Evolutionary conservation across 1,140 invertebrate genomes (phyloP).

Genomic region (Papilio dardanus): DNA sequence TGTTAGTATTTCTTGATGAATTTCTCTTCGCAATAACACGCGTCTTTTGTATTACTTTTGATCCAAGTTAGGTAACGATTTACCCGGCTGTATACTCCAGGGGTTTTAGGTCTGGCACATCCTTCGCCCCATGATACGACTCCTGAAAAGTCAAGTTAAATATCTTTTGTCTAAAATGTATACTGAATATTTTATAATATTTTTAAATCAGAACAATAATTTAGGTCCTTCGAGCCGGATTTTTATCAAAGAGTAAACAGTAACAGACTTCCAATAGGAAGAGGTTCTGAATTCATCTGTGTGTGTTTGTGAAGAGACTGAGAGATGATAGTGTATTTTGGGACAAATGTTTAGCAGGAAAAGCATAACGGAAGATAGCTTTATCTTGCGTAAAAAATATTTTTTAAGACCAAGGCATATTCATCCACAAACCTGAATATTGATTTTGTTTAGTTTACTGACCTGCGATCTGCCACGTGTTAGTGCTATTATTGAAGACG

Average conservation of each 20-base stretch:
- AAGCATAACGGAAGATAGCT: too few species aligned
- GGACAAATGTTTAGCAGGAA: too few species aligned
- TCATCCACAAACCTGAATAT: not conserved
- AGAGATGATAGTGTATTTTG: too few species aligned
- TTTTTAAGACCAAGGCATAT: not conserved
- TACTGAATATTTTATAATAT: too few species aligned
- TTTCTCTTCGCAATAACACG: constrained; percentile 84
- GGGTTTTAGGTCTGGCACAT: constrained; percentile 89
- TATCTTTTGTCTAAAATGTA: not conserved
- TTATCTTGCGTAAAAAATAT: too few species aligned
- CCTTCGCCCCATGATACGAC: constrained; percentile 83
- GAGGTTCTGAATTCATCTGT: too few species aligned
- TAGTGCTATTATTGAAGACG: constrained; percentile 59
- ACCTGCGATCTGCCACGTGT: constrained; percentile 71
- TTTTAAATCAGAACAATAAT: too few species aligned
- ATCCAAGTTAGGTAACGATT: constrained; percentile 90
- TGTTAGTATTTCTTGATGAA: constrained; percentile 28
- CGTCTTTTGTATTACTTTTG: constrained; percentile 85
- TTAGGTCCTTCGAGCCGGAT: too few species aligned
- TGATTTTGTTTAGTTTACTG: constrained; percentile 41
- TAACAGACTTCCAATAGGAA: too few species aligned
- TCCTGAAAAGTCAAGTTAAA: constrained; percentile 53
- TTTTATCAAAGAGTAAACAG: too few species aligned
- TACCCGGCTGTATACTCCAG: constrained; percentile 94
- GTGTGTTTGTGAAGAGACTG: too few species aligned